These are phyloP conservation scores for Helicolenus hilgendorfi DNA, from an alignment of 2,797 vertebrate species.

Conservation along the genomic window DNA sequence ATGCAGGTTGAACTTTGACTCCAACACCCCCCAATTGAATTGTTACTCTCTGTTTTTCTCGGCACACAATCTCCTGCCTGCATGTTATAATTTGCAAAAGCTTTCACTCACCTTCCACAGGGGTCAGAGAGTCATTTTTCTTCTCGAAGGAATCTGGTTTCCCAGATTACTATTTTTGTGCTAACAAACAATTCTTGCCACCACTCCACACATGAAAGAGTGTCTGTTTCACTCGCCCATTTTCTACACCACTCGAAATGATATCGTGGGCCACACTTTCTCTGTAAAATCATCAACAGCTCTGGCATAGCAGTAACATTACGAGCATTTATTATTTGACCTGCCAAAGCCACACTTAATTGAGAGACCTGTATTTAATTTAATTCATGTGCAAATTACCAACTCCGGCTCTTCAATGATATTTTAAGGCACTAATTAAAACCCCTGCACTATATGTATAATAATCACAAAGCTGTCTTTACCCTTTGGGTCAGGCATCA, in stretches of 20 bases:
- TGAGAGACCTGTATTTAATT: background rate
- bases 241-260: background rate
- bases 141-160: conserved; percentile 3
- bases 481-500: background rate
- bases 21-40: conserved; percentile 30
- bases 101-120: conserved; percentile 15
- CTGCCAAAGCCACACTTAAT: background rate
- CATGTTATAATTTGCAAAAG: conserved; percentile 37
- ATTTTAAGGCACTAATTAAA: conserved; percentile 9
- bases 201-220: background rate
- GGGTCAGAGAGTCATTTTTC: conserved; percentile 28
- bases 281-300: background rate
- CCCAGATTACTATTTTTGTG: background rate
- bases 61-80: conserved; percentile 11
- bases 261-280: background rate
- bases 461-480: background rate
- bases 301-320: background rate
- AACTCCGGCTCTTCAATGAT: background rate
- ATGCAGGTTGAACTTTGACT: conserved; percentile 40
- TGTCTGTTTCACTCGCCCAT: background rate
- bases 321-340: background rate
- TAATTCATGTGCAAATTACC: background rate
- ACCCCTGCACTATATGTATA: background rate
- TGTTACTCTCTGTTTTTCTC: conserved; percentile 43
- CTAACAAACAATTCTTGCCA: background rate